Evolutionary conservation across 1,140 invertebrate species (phyloP), one percentile per base, ranked within the genome.

Genomic region (Drosophila takahashii): DNA sequence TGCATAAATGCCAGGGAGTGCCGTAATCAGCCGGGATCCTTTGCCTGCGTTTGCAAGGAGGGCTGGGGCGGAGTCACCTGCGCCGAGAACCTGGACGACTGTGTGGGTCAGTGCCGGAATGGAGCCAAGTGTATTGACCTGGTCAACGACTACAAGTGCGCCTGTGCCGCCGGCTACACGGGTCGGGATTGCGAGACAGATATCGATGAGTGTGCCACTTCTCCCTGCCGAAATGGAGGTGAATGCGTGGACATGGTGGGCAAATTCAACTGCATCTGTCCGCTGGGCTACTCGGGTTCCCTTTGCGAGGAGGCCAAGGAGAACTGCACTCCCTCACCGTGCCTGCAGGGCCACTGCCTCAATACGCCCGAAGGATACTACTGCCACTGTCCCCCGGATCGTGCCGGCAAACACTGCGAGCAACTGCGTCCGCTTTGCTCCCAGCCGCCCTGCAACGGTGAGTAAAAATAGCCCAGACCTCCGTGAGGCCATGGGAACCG

Each of bases 51-150:
- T 75, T 96, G 96, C 92, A 93, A 95, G 39, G 95, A 95, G 51
- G 97, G 98, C 22, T 99, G 98, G 96, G 96, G 95, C 7, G 97
- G 95, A 16, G 95, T 96, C 91, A 95, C 96, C 77, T 99, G 98
- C 93, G 95, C 96, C 77, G 94, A 96, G 80, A 97, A 98, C 92
- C 97, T 98, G 89, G 95, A 97, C 92, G 96, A 96, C 91, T 99
- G 98, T 93, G 94, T 95, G 8, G 96, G 96, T 3, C 97, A 97
- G 3, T 98, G 97, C 91, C 86, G 93, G 44, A 96, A 98, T 92
- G 96, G 95, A 16, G 96, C 95, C 26, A 93, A 93, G 27, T 98
- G 97, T 90, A 79, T 95, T 47, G 97, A 98, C 92, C 93, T 94
- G 53, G 93, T 97, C 47, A 97, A 97, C 84, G 95, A 96, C 70